Percentiles rank a stretch among this genome's conserved stretches.
Conservation (phyloP, 2,888 invertebrate species). For the Chrysolina oricalcia region DNA sequence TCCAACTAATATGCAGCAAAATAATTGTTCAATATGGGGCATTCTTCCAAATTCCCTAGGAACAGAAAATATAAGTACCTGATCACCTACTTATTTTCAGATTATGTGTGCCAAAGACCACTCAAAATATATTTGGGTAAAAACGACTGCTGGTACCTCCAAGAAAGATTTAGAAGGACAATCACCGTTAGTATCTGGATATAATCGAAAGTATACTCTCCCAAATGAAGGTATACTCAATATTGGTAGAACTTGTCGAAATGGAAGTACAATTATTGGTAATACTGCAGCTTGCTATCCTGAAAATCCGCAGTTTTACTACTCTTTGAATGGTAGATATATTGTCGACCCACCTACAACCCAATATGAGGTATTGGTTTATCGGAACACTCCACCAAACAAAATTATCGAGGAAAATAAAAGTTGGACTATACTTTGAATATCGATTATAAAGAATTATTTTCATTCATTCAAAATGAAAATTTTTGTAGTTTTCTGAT, state of each 20-base stretch:
- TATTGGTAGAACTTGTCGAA: slow-evolving; percentile 6
- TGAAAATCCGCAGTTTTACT: neutral
- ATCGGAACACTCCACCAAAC: neutral
- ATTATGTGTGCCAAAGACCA: neutral
- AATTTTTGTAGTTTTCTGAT: too few species aligned
- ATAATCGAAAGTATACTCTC: neutral
- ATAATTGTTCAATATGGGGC: too few species aligned
- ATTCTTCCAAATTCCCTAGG: too few species aligned
- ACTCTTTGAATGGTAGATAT: neutral
- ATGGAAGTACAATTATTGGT: neutral
- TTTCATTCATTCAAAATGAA: too few species aligned
- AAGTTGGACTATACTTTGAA: neutral
- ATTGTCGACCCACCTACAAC: neutral
- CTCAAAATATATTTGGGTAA: neutral
- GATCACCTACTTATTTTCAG: neutral
- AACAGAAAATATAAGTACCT: too few species aligned
- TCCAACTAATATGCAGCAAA: too few species aligned
- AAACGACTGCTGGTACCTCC: neutral
- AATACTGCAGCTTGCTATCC: neutral
- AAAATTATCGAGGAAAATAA: neutral
- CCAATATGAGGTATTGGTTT: slow-evolving; percentile 4
- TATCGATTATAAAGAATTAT: too few species aligned
- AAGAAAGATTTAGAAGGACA: neutral
- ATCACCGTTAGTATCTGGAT: neutral
- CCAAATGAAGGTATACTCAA: neutral